Evolutionary conservation across 2,113 vertebrate genomes (phyloP), one percentile per base, ranked within the genome.

Genomic region (Oreochromis tanganicae): DNA sequence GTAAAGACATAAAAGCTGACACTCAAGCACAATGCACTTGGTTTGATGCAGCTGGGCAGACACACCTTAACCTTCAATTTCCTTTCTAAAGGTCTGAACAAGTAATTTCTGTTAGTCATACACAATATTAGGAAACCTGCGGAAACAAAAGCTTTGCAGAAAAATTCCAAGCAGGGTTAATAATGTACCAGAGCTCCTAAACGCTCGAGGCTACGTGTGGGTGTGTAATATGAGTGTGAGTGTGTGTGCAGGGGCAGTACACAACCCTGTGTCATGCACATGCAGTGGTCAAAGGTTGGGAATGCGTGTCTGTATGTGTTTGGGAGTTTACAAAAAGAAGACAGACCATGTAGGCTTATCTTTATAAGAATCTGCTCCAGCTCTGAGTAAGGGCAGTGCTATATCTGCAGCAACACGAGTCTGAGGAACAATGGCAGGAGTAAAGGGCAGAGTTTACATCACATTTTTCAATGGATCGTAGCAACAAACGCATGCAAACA

Each of bases 321-420:
- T 24, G 66, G 55, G 59, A 46, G 55, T 79, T 50, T 13, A 41
- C 24, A 34, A 56, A 34, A n/a, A 85, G 24, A 84, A 85, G 29
- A 84, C 27, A 46, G 66, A 68, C 63, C 48, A 79, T 90, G 90
- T 29, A 52, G 38, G 50, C 54, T 85, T 24, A 93, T 94, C 89
- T 94, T 95, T 86, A 94, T 24, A 84, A 90, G 75, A 50, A 78
- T 80, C 46, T 24, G 71, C 56, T 83, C 19, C 81, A 81, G 46
- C 78, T 46, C 59, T 6, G 34, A n/a, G 75, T 43, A 21, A 84
- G 87, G 57, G 68, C 43, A 14, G 48, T 17, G 55, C 80, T 94
- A 93, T 94, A 93, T 90, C 84, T 82, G 54, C 75, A 82, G 82
- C 86, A 84, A 73, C 91, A 91, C 13, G 36, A 55, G 59, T 41